A percentile compares a stretch with the other conserved stretches of the same genome.
phyloP scores from a whole-genome alignment of 2,888 invertebrate genomes.

The Bombylius discolor region DNA sequence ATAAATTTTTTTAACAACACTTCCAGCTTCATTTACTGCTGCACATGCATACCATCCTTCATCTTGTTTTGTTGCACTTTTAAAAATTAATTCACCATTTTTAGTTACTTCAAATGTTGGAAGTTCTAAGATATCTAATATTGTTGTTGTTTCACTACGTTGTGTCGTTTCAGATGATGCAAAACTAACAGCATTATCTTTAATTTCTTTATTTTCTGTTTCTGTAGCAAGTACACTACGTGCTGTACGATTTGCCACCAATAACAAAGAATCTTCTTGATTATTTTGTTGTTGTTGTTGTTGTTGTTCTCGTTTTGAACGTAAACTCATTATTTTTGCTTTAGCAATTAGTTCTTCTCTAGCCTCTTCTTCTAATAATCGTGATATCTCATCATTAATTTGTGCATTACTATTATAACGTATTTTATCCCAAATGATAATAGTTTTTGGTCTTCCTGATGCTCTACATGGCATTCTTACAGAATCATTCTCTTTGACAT shows the following conservation, averaged over 20 bases:
- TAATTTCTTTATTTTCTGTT: slow-evolving; percentile 12
- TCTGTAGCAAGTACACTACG: slow-evolving; percentile 14
- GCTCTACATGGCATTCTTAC: slow-evolving; percentile 21
- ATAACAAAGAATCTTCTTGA: background rate
- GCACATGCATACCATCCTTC: slow-evolving; percentile 24
- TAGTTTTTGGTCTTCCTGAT: slow-evolving; percentile 18
- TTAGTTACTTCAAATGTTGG: slow-evolving; percentile 18
- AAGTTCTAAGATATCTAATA: slow-evolving; percentile 13
- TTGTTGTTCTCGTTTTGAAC: slow-evolving; percentile 15
- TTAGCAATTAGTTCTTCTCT: slow-evolving; percentile 19
- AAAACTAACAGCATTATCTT: background rate
- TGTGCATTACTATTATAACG: background rate
- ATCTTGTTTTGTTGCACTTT: slow-evolving; percentile 18
- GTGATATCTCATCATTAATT: slow-evolving; percentile 18
- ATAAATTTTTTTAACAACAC: slow-evolving; percentile 20
- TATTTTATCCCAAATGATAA: slow-evolving; percentile 20
- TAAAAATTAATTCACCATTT: slow-evolving; percentile 19
- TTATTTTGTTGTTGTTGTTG: background rate
- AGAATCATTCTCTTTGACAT: slow-evolving; percentile 18
- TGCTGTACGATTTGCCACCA: slow-evolving; percentile 9
- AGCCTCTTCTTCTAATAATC: slow-evolving; percentile 33
- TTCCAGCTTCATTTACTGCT: slow-evolving; percentile 23
- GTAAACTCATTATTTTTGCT: slow-evolving; percentile 22
- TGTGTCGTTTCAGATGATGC: background rate
- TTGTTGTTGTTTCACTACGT: slow-evolving; percentile 9